Conservation (phyloP, 2,888 invertebrate genomes). For the Chymomyza procnemis region DNA sequence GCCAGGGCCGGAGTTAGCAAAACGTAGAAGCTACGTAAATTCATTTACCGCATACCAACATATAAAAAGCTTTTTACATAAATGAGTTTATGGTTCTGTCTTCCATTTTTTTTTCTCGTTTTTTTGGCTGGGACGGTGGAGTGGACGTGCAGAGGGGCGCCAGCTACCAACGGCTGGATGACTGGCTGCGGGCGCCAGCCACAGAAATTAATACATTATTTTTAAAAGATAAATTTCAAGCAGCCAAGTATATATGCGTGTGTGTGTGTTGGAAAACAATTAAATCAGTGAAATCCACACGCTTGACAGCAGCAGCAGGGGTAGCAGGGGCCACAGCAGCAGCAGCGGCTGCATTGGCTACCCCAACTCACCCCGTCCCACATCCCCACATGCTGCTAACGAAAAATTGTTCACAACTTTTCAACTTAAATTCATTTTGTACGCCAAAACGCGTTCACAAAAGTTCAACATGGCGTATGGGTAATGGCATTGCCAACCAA, state of each 20-base stretch:
- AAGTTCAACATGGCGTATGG: constrained; percentile 38
- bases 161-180: neutral
- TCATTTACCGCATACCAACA: constrained; percentile 58
- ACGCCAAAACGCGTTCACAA: constrained; percentile 40
- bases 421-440: constrained; percentile 70
- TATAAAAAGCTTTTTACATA: constrained; percentile 64
- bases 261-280: constrained; percentile 52
- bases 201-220: constrained; percentile 71
- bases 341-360: too few relatives aligned
- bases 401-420: constrained; percentile 71
- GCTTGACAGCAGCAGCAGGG: constrained; percentile 20
- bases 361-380: too few relatives aligned
- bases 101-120: too few relatives aligned
- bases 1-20: constrained; percentile 8
- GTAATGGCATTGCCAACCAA: constrained; percentile 12
- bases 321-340: neutral
- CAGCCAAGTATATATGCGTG: constrained; percentile 5
- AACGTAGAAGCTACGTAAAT: constrained; percentile 54
- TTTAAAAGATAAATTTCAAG: constrained; percentile 67
- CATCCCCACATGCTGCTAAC: constrained; percentile 9
- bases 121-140: neutral
- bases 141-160: neutral
- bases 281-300: constrained; percentile 71
- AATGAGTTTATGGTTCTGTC: constrained; percentile 60
- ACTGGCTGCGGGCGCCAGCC: constrained; percentile 39